A percentile compares a stretch with the other conserved stretches of the same genome.
Evolutionary conservation across 2,888 invertebrate genomes (phyloP).

Genomic region (Drosophila dives): DNA sequence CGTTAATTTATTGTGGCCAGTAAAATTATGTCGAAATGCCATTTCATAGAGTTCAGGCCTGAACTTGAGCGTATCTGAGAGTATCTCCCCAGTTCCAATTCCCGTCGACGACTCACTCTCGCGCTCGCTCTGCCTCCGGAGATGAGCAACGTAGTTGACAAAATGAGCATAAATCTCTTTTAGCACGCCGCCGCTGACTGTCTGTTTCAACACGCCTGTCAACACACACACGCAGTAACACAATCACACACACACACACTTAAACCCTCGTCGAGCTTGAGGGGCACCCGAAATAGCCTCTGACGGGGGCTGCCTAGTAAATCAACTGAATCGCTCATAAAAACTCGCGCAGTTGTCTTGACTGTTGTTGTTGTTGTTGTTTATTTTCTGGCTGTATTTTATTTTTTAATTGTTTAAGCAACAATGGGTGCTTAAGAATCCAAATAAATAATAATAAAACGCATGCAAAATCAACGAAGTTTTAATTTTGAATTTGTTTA

Average conservation of each 20-base stretch:
- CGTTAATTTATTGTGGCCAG: conserved; percentile 62
- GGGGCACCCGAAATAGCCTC: conserved; percentile 55
- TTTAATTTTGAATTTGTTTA: conserved; percentile 30
- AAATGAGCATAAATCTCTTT: conserved; percentile 80
- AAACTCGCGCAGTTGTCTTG: conserved; percentile 67
- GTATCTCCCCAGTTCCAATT: neutral
- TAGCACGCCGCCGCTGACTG: conserved; percentile 77
- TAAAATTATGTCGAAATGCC: conserved; percentile 70
- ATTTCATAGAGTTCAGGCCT: conserved; percentile 50
- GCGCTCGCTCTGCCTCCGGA: neutral
- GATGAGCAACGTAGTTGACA: conserved; percentile 66
- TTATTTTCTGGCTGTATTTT: conserved; percentile 45
- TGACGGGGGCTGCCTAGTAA: conserved; percentile 73
- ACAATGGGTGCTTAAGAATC: conserved; percentile 81
- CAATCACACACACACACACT: conserved; percentile 11
- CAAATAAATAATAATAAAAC: conserved; percentile 71
- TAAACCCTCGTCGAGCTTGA: conserved; percentile 12
- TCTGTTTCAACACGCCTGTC: conserved; percentile 80
- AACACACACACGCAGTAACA: conserved; percentile 64
- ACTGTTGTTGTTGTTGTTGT: conserved; percentile 37
- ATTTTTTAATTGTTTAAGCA: conserved; percentile 81
- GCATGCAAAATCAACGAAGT: conserved; percentile 65
- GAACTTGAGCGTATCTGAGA: conserved; percentile 15
- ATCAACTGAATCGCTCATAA: conserved; percentile 79
- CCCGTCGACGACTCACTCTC: conserved; percentile 1